phyloP scores from a whole-genome alignment of 2,888 invertebrate genomes.

The Sussaba pulchella region DNA sequence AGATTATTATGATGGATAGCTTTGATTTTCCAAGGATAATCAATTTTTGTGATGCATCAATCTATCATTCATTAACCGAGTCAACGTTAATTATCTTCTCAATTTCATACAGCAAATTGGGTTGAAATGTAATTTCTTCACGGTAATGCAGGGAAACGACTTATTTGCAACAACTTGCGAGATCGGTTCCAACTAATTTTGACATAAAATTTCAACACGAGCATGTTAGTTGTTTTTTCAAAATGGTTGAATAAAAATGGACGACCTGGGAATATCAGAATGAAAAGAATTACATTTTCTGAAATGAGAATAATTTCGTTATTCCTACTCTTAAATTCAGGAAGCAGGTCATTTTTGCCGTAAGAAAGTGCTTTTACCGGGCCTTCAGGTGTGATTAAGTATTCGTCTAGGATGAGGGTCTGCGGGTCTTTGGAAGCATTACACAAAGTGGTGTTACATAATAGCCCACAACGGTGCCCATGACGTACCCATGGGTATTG shows the following conservation, averaged over 20 bases:
- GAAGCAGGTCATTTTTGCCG: conserved; percentile 8
- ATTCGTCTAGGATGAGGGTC: conserved; percentile 8
- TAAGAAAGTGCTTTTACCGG: background rate
- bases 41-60: no score
- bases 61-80: background rate
- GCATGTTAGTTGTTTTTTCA: no score
- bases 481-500: conserved; percentile 35
- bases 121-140: background rate
- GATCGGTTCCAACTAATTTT: no score
- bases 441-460: conserved; percentile 45
- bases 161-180: no score
- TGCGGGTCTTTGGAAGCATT: conserved; percentile 39
- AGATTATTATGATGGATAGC: conserved; percentile 9
- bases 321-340: background rate
- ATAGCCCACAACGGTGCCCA: background rate
- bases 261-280: no score
- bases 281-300: no score
- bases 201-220: no score
- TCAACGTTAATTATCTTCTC: no score
- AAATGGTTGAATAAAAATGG: no score
- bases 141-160: background rate
- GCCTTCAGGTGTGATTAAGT: conserved; percentile 29
- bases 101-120: background rate
- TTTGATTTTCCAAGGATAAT: background rate
- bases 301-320: no score